Base-by-base conservation (phyloP, 2,113 vertebrate genomes). In the Halichoerus grypus region DNA sequence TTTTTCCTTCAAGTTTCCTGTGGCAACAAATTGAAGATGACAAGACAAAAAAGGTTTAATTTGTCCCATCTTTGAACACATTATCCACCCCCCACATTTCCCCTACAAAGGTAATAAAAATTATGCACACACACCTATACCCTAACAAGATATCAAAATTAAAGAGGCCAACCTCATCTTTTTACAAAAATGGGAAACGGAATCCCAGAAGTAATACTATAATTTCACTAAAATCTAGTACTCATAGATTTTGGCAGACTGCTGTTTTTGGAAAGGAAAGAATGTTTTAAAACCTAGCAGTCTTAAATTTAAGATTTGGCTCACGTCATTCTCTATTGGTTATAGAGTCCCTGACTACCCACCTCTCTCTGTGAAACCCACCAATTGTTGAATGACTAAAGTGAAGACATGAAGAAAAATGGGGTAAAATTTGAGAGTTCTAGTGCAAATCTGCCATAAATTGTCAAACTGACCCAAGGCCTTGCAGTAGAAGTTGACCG, bases 261-360 rank as follows among this genome's bases (percentile, higher is more conserved):
- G n/a, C 53, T 94, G 77, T 86, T 82, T 72, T 72, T 33, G 33
- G 39, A 71, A 26, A 80, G 55, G 36, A 88, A 71, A 95, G 57
- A 69, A 80, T 55, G 21, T 7, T 91, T 95, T 69, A 63, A 85
- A 94, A 77, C 6, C 0, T 28, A 84, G n/a, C 33, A 69, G 24
- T 69, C 67, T 96, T 72, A 79, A 53, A 19, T 55, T 14, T 31
- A 53, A 95, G 61, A 71, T 53, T 88, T 89, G 71, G 53, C 46
- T 12, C 31, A 3, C 8, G 15, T 83, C 9, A 31, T 69, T 61
- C 26, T 59, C 53, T 22, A 1, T 14, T 71, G 33, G 57, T 21
- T 42, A 3, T 24, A 82, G 49, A 46, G 3, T 1, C 5, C 33
- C 69, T 91, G 18, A 4, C 21, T 39, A 10, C 14, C 39, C 2